These are phyloP conservation scores for Lates calcarifer DNA, from an alignment of 2,113 vertebrate species.

Conservation along the genomic window DNA sequence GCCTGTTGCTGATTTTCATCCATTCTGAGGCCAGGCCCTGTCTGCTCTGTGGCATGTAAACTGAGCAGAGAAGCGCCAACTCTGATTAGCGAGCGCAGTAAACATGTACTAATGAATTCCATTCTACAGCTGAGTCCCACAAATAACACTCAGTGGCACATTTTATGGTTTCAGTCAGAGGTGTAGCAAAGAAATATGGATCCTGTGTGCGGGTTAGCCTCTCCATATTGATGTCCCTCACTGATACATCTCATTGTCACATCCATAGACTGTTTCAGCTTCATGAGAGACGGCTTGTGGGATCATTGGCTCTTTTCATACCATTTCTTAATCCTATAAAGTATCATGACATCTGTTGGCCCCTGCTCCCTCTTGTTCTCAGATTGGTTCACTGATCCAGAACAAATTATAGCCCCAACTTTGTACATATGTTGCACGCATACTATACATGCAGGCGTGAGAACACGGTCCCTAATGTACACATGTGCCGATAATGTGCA, in stretches of 20 bases:
- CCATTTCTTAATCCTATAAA: constrained; percentile 36
- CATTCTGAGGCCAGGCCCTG: constrained; percentile 44
- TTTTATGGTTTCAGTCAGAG: constrained; percentile 24
- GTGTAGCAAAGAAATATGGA: constrained; percentile 9
- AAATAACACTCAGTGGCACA: constrained; percentile 38
- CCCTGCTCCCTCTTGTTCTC: constrained; percentile 32
- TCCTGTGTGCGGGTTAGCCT: background rate
- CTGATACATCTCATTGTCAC: background rate
- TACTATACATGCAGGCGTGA: constrained; percentile 7
- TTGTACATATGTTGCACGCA: constrained; percentile 59
- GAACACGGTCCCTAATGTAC: background rate
- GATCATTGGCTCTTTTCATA: constrained; percentile 10
- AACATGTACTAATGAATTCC: constrained; percentile 68
- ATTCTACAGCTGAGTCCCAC: constrained; percentile 10
- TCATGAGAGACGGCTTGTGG: constrained; percentile 11
- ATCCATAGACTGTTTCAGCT: background rate
- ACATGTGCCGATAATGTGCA: constrained; percentile 15
- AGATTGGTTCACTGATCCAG: constrained; percentile 30
- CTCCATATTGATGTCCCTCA: background rate
- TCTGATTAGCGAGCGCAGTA: constrained; percentile 67
- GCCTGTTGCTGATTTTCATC: constrained; percentile 68
- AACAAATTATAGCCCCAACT: constrained; percentile 56
- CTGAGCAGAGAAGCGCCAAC: constrained; percentile 51
- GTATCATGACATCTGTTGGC: constrained; percentile 43
- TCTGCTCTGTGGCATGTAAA: constrained; percentile 67